Percentiles rank a stretch among this genome's conserved stretches.
Conservation (phyloP, 2,113 vertebrate species). For the Microtus richardsoni region DNA sequence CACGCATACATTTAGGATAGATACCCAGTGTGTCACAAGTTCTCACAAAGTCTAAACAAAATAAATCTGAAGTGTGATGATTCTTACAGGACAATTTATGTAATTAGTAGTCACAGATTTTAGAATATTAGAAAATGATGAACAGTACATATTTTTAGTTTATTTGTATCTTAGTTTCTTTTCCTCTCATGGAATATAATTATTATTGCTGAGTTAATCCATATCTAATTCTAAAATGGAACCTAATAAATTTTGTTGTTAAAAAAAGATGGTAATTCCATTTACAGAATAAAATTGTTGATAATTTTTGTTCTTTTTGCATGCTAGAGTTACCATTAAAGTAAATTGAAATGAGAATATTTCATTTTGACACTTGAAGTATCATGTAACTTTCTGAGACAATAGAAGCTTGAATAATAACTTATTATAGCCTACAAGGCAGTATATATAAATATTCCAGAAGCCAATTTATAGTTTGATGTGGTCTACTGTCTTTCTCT, state of each 20-base stretch:
- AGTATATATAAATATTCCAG: not conserved
- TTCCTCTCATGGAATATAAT: not conserved
- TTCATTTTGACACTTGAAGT: not conserved
- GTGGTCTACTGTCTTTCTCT: not conserved
- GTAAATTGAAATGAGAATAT: not conserved
- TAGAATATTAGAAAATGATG: constrained; percentile 13
- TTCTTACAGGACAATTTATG: not conserved
- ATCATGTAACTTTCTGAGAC: not conserved
- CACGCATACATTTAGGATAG: not conserved
- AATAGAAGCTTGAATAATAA: not conserved
- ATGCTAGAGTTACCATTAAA: not conserved
- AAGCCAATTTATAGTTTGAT: not conserved
- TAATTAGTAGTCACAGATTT: constrained; percentile 27
- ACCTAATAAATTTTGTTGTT: constrained; percentile 1
- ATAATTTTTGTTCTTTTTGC: not conserved
- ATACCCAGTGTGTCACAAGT: not conserved
- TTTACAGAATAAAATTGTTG: not conserved
- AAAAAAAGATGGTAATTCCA: not conserved
- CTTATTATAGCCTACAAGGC: not conserved
- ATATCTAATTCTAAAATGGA: not conserved
- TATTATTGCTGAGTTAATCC: not conserved
- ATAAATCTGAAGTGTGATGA: not conserved
- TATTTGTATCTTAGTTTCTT: not conserved
- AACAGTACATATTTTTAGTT: not conserved
- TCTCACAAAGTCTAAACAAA: not conserved